These are phyloP conservation scores for Squalus acanthias DNA, from an alignment of 2,797 vertebrate species.

Conservation along the genomic window DNA sequence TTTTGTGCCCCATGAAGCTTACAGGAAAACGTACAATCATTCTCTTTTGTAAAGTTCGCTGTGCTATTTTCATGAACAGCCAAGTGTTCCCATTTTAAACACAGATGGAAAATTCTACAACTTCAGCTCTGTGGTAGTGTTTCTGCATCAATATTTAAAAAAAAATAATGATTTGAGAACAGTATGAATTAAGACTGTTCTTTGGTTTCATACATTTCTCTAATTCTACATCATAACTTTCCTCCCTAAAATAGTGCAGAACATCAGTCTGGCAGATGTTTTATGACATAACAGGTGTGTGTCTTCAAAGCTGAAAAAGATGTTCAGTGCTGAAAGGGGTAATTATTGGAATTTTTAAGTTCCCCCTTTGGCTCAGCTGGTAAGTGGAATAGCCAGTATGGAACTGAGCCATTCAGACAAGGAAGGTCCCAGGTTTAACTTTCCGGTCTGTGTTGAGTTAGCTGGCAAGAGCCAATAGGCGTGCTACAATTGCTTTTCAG, in stretches of 20 bases:
- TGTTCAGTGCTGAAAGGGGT: not conserved
- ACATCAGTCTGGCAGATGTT: conserved; percentile 32
- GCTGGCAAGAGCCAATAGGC: not conserved
- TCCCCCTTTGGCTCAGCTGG: conserved; percentile 23
- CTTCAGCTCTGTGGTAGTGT: not conserved
- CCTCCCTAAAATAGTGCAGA: conserved; percentile 16
- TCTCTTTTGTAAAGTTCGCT: not conserved
- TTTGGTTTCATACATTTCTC: not conserved
- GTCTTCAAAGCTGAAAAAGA: conserved; percentile 6
- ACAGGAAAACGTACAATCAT: not conserved
- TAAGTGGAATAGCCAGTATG: conserved; percentile 8
- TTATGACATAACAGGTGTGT: conserved; percentile 29
- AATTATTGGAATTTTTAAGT: conserved; percentile 28
- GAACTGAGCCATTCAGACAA: conserved; percentile 14
- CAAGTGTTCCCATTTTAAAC: not conserved
- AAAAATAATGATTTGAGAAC: conserved; percentile 1
- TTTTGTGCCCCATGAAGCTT: not conserved
- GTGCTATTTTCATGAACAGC: not conserved
- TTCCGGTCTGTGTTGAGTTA: conserved; percentile 4
- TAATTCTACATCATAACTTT: conserved; percentile 23
- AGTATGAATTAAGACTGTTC: not conserved
- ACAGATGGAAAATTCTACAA: not conserved
- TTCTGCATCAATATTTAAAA: not conserved
- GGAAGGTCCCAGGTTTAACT: not conserved
- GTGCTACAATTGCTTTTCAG: not conserved